Conservation (phyloP, 2,797 vertebrate genomes). For the Cichlasoma orientale region DNA sequence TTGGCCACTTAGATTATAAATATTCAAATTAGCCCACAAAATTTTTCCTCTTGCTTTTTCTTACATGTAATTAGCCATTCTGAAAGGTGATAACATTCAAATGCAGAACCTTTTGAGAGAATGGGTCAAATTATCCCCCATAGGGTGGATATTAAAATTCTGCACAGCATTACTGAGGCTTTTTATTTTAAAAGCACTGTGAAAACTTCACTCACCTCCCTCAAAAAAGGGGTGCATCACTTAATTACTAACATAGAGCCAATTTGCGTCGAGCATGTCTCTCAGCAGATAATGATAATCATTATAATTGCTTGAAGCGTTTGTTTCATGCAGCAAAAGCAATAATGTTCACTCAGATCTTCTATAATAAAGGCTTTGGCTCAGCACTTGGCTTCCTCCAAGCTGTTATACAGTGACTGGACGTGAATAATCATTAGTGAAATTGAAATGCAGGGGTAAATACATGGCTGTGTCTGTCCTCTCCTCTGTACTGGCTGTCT, state of each 20-base stretch:
- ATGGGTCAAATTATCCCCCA: constrained; percentile 55
- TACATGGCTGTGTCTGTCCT: constrained; percentile 63
- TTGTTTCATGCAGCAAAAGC: constrained; percentile 78
- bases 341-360: constrained; percentile 79
- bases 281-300: constrained; percentile 79
- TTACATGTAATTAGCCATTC: constrained; percentile 56
- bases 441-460: constrained; percentile 77
- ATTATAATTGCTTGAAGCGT: constrained; percentile 78
- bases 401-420: constrained; percentile 73
- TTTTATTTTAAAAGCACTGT: constrained; percentile 60
- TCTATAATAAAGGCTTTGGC: constrained; percentile 73
- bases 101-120: constrained; percentile 45
- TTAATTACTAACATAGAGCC: constrained; percentile 77
- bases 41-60: constrained; percentile 30
- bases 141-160: constrained; percentile 58
- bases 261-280: constrained; percentile 75
- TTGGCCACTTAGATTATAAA: constrained; percentile 21
- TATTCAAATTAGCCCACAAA: constrained; percentile 42
- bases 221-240: constrained; percentile 61
- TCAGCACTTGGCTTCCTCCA: constrained; percentile 65
- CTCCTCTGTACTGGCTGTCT: constrained; percentile 64
- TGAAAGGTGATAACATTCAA: constrained; percentile 55
- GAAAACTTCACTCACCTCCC: constrained; percentile 54
- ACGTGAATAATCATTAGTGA: constrained; percentile 76
- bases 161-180: constrained; percentile 7